A percentile compares a stretch with the other conserved stretches of the same genome.
Conservation (phyloP, 2,113 vertebrate species). For the Mormyrus iriodes region DNA sequence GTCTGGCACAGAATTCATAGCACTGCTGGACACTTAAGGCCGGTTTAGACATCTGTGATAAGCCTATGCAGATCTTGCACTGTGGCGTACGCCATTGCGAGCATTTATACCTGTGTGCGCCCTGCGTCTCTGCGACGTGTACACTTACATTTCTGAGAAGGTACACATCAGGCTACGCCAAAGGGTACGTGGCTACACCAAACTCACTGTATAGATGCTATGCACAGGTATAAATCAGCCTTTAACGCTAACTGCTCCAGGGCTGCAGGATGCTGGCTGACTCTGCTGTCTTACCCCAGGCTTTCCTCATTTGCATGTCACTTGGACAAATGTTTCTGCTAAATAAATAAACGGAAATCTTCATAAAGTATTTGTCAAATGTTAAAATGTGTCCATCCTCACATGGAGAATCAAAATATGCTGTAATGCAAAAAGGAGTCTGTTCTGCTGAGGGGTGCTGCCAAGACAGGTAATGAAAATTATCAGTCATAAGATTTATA, state of each 20-base stretch:
- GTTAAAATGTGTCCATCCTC: background rate
- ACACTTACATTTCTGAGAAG: background rate
- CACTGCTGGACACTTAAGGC: background rate
- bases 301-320: background rate
- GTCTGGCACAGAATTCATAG: background rate
- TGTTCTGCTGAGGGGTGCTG: too few species aligned
- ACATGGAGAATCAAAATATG: background rate
- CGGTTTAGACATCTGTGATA: background rate
- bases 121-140: background rate
- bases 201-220: background rate
- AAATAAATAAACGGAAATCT: background rate
- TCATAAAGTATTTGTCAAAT: background rate
- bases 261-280: background rate
- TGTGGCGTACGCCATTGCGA: background rate
- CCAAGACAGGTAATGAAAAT: background rate
- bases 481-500: background rate
- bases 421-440: background rate
- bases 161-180: background rate
- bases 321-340: background rate
- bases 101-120: background rate
- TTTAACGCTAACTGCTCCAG: background rate
- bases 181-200: accelerated
- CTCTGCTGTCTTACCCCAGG: background rate
- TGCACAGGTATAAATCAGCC: background rate
- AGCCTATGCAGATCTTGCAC: background rate